These are phyloP conservation scores for Ameiurus melas DNA, from an alignment of 2,113 vertebrate genomes.

Conservation along the genomic window DNA sequence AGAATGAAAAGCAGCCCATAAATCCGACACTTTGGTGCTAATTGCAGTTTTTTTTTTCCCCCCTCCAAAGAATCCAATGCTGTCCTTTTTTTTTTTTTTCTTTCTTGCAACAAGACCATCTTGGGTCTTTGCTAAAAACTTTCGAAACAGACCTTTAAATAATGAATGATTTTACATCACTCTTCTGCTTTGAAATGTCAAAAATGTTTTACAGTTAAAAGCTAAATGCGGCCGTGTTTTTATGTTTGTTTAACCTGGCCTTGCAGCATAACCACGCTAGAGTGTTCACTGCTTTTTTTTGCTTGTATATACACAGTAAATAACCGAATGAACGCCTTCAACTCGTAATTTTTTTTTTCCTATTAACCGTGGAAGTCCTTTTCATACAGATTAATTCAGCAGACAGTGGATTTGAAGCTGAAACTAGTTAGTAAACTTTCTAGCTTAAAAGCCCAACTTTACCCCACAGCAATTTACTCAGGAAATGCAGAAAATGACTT, in stretches of 20 bases:
- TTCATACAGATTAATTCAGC: neutral
- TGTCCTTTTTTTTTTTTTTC: constrained; percentile 59
- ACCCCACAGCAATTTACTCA: neutral
- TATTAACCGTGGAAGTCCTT: neutral
- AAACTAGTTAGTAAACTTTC: neutral
- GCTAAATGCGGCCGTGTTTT: constrained; percentile 69
- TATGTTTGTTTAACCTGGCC: constrained; percentile 61
- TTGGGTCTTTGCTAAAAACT: constrained; percentile 66
- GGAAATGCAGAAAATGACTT: neutral
- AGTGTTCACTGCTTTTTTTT: neutral
- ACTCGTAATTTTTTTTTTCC: neutral
- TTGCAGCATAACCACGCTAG: neutral
- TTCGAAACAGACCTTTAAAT: constrained; percentile 68
- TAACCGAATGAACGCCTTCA: neutral
- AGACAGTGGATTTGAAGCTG: neutral
- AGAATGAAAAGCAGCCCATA: constrained; percentile 64
- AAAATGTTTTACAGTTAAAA: constrained; percentile 64
- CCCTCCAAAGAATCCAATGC: constrained; percentile 67
- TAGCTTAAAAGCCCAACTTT: neutral
- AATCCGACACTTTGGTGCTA: constrained; percentile 67
- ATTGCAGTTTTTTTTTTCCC: constrained; percentile 58
- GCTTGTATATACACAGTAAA: neutral
- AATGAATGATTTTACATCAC: constrained; percentile 64
- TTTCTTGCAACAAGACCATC: constrained; percentile 52
- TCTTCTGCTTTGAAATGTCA: constrained; percentile 73